Conservation (phyloP, 2,113 vertebrate species). For the Probosciger aterrimus region DNA sequence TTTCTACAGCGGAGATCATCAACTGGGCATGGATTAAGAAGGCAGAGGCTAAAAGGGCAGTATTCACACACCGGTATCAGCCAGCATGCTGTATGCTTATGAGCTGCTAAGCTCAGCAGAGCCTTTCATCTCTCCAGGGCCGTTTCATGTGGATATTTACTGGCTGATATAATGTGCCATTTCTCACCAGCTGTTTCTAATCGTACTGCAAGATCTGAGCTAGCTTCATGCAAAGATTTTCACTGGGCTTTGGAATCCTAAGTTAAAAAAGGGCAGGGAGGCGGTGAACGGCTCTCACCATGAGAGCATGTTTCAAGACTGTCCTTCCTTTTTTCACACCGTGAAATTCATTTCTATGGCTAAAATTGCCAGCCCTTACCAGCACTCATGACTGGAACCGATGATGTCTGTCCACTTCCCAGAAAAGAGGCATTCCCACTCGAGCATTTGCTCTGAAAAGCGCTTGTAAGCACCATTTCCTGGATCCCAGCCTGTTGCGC, state of each 20-base stretch:
- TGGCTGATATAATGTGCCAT: neutral
- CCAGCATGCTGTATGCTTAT: neutral
- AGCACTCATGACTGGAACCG: neutral
- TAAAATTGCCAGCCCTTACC: neutral
- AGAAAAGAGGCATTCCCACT: neutral
- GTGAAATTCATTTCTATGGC: neutral
- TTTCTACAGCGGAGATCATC: neutral
- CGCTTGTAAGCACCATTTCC: neutral
- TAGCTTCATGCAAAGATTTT: neutral
- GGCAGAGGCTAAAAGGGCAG: neutral
- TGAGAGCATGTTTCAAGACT: neutral
- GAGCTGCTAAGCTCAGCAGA: neutral
- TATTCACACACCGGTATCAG: neutral
- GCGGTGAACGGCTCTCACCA: neutral
- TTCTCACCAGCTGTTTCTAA: neutral
- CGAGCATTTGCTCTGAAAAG: neutral
- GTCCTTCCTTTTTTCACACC: neutral
- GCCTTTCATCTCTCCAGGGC: neutral
- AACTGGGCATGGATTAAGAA: neutral
- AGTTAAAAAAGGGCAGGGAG: neutral
- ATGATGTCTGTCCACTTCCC: neutral
- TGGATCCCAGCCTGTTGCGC: rapidly evolving
- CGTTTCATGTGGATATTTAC: neutral
- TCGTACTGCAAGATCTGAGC: neutral
- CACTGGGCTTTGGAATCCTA: neutral